Evolutionary conservation across 1,140 invertebrate species (phyloP).

Genomic region (Microplitis demolitor): DNA sequence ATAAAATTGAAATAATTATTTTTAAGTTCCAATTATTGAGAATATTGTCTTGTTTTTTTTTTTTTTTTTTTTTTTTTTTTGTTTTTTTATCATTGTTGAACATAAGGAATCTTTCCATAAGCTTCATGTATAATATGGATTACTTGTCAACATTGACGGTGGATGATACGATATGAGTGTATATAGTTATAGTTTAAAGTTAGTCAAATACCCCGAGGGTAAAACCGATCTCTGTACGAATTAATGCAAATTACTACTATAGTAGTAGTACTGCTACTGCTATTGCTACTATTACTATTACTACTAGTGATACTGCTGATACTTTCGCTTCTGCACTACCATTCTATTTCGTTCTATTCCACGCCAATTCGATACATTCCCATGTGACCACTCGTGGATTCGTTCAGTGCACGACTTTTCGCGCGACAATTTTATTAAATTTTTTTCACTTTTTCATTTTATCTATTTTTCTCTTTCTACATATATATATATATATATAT

Average conservation of each 20-base stretch:
- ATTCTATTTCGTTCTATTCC: conserved; percentile 22
- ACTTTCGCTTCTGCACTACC: neutral
- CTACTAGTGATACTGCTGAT: neutral
- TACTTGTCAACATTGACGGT: neutral
- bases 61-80: too few relatives aligned
- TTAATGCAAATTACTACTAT: conserved; percentile 24
- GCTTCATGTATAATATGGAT: neutral
- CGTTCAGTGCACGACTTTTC: conserved; percentile 14
- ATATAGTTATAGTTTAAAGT: neutral
- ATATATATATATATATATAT: neutral
- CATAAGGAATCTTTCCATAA: neutral
- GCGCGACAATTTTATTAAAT: conserved; percentile 28
- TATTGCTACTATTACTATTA: neutral
- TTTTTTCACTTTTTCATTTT: conserved; percentile 1
- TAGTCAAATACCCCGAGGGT: conserved; percentile 17
- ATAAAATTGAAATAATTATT: too few relatives aligned
- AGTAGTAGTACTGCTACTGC: neutral
- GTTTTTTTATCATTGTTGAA: too few relatives aligned
- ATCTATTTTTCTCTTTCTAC: neutral
- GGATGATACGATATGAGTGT: neutral
- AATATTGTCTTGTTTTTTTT: too few relatives aligned
- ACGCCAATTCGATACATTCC: conserved; percentile 26
- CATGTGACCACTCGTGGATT: conserved; percentile 12
- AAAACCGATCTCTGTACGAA: conserved; percentile 25
- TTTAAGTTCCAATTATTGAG: too few relatives aligned